Evolutionary conservation across 2,888 invertebrate genomes (phyloP).

Genomic region (Drosophila prostipennis): DNA sequence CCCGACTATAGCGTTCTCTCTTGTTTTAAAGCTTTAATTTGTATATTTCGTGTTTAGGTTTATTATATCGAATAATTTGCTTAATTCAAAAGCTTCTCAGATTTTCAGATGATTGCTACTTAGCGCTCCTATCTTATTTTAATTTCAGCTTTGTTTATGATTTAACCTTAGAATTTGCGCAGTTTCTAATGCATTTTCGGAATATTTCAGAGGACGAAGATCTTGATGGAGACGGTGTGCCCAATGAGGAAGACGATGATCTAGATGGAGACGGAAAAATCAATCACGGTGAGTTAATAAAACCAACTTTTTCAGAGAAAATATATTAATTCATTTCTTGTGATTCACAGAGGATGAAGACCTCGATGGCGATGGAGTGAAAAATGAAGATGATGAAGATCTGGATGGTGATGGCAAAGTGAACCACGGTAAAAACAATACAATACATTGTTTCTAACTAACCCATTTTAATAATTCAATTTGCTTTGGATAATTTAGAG

Average conservation of each 20-base stretch:
- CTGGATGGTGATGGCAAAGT: slow-evolving; percentile 64
- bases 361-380: slow-evolving; percentile 65
- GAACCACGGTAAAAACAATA: slow-evolving; percentile 32
- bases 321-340: background rate
- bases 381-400: slow-evolving; percentile 63
- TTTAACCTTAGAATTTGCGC: background rate
- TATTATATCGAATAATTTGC: slow-evolving; percentile 48
- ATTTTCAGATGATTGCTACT: slow-evolving; percentile 57
- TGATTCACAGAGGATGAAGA: slow-evolving; percentile 54
- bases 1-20: no score
- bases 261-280: slow-evolving; percentile 47
- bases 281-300: slow-evolving; percentile 35
- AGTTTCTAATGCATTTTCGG: background rate
- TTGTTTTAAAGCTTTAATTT: background rate
- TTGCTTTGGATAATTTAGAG: slow-evolving; percentile 28
- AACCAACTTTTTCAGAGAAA: background rate
- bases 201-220: slow-evolving; percentile 66
- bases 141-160: background rate
- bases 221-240: slow-evolving; percentile 83
- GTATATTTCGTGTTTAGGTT: background rate
- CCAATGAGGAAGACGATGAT: slow-evolving; percentile 64
- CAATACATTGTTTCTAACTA: no score
- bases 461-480: background rate
- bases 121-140: background rate
- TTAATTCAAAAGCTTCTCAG: background rate